These are phyloP conservation scores for Onthophagus sagittarius DNA, from an alignment of 2,888 invertebrate species.

Conservation along the genomic window DNA sequence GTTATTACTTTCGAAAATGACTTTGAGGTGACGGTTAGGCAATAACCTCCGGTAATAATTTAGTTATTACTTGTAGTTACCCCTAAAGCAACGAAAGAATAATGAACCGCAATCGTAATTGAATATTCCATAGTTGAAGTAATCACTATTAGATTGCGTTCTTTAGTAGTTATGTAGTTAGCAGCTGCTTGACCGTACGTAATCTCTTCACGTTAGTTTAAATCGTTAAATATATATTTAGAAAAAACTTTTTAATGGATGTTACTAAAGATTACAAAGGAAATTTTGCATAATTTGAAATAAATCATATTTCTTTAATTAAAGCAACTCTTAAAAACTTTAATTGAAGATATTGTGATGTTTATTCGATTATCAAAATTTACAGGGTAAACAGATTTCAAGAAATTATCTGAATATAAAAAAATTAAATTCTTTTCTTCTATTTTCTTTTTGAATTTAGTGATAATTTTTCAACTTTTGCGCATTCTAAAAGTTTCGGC, in stretches of 20 bases:
- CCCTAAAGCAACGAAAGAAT: not conserved
- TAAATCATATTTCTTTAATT: too few relatives aligned
- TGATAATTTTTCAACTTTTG: too few relatives aligned
- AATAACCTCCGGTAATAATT: not conserved
- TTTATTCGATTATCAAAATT: too few relatives aligned
- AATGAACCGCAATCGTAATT: not conserved
- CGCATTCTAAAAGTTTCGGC: too few relatives aligned
- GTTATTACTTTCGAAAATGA: not conserved
- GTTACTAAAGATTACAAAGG: not conserved
- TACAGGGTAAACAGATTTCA: too few relatives aligned
- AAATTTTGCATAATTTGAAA: too few relatives aligned
- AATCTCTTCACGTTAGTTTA: not conserved
- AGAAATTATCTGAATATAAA: too few relatives aligned
- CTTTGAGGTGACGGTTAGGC: not conserved
- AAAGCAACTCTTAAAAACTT: too few relatives aligned
- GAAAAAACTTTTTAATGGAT: not conserved
- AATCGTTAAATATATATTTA: not conserved
- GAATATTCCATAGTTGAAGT: not conserved
- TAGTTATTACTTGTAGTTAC: not conserved
- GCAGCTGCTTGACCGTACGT: not conserved
- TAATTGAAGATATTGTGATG: too few relatives aligned
- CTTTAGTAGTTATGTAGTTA: not conserved
- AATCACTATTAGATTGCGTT: not conserved
- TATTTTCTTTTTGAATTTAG: too few relatives aligned
- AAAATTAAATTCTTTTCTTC: too few relatives aligned